Percentiles rank a stretch among this genome's conserved stretches.
Evolutionary conservation across 2,888 invertebrate species (phyloP).

Genomic region (Polylopha cassiicola): DNA sequence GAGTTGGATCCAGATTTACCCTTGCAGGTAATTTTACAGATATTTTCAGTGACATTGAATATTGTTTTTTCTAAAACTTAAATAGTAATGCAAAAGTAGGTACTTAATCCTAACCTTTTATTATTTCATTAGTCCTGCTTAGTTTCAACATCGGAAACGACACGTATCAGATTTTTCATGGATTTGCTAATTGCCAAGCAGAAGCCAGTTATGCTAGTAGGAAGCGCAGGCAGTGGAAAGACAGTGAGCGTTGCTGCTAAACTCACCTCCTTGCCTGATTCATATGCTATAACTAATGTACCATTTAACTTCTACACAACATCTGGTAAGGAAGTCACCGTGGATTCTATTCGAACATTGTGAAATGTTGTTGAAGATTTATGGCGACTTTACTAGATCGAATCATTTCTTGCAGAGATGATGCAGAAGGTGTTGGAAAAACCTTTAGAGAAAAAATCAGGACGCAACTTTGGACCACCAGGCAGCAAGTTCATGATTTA

Average conservation of each 20-base stretch:
- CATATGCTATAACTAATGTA: constrained; percentile 90
- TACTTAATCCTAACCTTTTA: not conserved
- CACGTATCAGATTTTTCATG: constrained; percentile 90
- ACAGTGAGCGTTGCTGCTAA: constrained; percentile 94
- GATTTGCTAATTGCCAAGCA: constrained; percentile 86
- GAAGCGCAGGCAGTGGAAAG: constrained; percentile 93
- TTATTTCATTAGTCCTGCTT: constrained; percentile 80
- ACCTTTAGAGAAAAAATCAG: constrained; percentile 96
- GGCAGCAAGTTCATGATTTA: constrained; percentile 95
- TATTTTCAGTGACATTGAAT: not conserved
- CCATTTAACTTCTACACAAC: constrained; percentile 97
- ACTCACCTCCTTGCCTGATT: constrained; percentile 83
- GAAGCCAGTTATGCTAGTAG: constrained; percentile 94
- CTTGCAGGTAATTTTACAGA: constrained; percentile 81
- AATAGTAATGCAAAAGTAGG: not conserved
- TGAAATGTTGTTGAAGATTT: not conserved
- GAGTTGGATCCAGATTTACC: constrained; percentile 92
- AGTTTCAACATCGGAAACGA: constrained; percentile 94
- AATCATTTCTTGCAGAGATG: constrained; percentile 79
- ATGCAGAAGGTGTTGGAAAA: constrained; percentile 92
- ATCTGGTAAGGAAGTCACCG: constrained; percentile 74
- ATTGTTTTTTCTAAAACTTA: not conserved
- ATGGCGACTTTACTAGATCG: not conserved
- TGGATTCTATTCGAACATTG: not conserved
- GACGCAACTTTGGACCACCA: constrained; percentile 94